A percentile compares a stretch with the other conserved stretches of the same genome.
These are phyloP conservation scores for Entosphenus tridentatus DNA, from an alignment of 2,113 vertebrate genomes.

Conservation along the genomic window DNA sequence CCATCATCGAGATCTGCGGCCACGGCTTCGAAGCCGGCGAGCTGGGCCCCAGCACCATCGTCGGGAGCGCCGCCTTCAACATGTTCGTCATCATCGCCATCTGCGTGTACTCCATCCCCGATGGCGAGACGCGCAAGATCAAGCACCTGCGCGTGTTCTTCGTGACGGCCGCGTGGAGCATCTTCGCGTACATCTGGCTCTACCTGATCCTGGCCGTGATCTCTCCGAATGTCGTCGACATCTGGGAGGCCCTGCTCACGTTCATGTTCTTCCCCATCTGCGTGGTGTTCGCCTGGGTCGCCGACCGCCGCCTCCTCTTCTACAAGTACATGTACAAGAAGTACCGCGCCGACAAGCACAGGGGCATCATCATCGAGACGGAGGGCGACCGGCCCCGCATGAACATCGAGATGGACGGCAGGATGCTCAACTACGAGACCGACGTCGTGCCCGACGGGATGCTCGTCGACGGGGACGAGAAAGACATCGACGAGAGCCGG, in stretches of 20 bases:
- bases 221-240: conserved; percentile 64
- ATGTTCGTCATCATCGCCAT: conserved; percentile 95
- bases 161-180: conserved; percentile 76
- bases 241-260: conserved; percentile 88
- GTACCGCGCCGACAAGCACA: conserved; percentile 57
- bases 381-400: conserved; percentile 52
- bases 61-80: conserved; percentile 89
- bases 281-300: conserved; percentile 69
- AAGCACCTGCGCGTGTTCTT: conserved; percentile 90
- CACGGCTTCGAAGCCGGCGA: conserved; percentile 64
- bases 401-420: conserved; percentile 55
- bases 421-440: conserved; percentile 39
- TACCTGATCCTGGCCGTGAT: conserved; percentile 76
- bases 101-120: conserved; percentile 74
- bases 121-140: conserved; percentile 62
- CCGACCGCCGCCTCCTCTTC: conserved; percentile 75
- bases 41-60: conserved; percentile 87
- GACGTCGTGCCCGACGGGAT: conserved; percentile 73
- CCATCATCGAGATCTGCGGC: conserved; percentile 82
- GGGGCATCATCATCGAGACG: conserved; percentile 73
- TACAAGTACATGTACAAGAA: conserved; percentile 83
- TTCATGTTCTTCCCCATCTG: conserved; percentile 86
- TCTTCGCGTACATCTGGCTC: conserved; percentile 90
- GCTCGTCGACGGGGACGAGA: conserved; percentile 37
- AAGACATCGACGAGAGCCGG: conserved; percentile 50